phyloP scores from a whole-genome alignment of 2,888 invertebrate species.

The Metellina segmentata region DNA sequence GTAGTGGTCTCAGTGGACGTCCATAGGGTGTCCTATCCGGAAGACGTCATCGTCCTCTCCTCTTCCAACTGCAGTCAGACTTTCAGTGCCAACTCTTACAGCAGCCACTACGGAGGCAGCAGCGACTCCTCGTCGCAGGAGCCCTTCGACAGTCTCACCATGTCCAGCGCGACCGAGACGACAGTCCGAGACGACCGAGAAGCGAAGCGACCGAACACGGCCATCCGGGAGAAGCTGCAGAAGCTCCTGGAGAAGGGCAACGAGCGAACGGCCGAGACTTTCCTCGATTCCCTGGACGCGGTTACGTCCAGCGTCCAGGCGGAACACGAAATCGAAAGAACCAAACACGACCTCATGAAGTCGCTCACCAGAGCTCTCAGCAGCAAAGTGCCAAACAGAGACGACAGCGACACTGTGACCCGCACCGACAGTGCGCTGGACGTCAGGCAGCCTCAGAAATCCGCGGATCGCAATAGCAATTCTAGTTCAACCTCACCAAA shows the following conservation, averaged over 20 bases:
- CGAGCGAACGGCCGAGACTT: background rate
- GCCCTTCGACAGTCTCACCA: conserved; percentile 71
- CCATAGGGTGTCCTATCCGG: conserved; percentile 69
- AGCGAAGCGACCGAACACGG: conserved; percentile 33
- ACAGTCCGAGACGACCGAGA: conserved; percentile 12
- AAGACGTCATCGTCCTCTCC: conserved; percentile 68
- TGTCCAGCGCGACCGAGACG: conserved; percentile 41
- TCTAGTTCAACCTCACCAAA: conserved; percentile 69
- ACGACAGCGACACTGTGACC: conserved; percentile 32
- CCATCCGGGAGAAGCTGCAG: conserved; percentile 62
- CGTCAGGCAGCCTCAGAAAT: background rate
- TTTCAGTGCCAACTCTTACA: conserved; percentile 48
- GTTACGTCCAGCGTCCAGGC: background rate
- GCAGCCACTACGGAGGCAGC: conserved; percentile 24
- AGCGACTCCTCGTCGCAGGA: conserved; percentile 59
- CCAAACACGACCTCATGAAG: conserved; percentile 68
- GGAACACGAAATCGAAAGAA: conserved; percentile 54
- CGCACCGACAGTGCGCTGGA: conserved; percentile 58
- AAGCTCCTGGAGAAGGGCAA: conserved; percentile 61
- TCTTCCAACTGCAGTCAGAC: conserved; percentile 35
- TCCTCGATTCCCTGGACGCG: conserved; percentile 42
- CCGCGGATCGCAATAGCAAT: conserved; percentile 54
- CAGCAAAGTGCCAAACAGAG: conserved; percentile 72
- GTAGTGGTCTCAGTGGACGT: conserved; percentile 74
- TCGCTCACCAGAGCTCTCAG: conserved; percentile 67